phyloP scores from a whole-genome alignment of 2,888 invertebrate genomes.

The Xestia xanthographa region DNA sequence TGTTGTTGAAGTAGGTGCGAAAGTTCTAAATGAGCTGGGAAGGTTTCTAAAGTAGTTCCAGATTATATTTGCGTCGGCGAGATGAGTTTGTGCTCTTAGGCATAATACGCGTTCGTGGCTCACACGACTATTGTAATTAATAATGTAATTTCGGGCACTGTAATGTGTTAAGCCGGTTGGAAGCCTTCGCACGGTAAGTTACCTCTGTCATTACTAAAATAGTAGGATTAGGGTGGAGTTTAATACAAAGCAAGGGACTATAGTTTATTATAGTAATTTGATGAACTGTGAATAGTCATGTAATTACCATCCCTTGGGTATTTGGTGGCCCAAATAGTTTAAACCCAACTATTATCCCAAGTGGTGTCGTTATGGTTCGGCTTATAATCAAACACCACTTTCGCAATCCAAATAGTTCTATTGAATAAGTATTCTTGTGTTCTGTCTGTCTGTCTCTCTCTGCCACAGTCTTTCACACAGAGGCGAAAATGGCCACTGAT shows the following conservation, averaged over 20 bases:
- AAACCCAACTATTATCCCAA: neutral
- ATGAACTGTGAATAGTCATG: constrained; percentile 26
- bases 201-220: constrained; percentile 29
- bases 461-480: neutral
- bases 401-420: neutral
- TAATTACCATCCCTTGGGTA: constrained; percentile 17
- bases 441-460: too few species aligned
- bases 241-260: constrained; percentile 10
- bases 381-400: neutral
- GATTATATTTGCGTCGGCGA: constrained; percentile 58
- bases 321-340: constrained; percentile 10
- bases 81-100: constrained; percentile 61
- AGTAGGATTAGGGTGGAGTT: constrained; percentile 12
- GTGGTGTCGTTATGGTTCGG: neutral
- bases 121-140: constrained; percentile 38
- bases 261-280: constrained; percentile 35
- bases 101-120: constrained; percentile 28
- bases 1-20: constrained; percentile 67
- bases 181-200: constrained; percentile 26
- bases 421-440: neutral
- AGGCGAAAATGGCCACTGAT: neutral
- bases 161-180: constrained; percentile 33
- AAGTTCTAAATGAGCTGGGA: constrained; percentile 76
- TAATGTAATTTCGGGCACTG: constrained; percentile 35
- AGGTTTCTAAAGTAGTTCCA: constrained; percentile 69